A percentile compares a stretch with the other conserved stretches of the same genome.
Evolutionary conservation across 2,888 invertebrate species (phyloP).

Genomic region (Panzeria rudis): DNA sequence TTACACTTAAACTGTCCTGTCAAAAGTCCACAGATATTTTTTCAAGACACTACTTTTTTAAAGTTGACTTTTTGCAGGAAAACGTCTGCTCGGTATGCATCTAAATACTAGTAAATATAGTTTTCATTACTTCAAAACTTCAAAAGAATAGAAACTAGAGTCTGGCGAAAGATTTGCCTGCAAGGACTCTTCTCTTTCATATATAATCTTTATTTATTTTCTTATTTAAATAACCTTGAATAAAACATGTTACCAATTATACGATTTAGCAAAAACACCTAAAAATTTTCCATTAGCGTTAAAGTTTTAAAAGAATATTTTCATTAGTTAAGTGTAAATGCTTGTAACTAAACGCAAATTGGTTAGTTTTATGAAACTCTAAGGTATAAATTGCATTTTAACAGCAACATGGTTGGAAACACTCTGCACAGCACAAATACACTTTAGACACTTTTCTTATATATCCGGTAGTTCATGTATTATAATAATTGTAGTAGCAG

Average conservation of each 20-base stretch:
- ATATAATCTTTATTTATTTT: no score
- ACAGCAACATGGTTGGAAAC: constrained; percentile 20
- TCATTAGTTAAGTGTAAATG: constrained; percentile 51
- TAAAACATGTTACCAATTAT: not conserved
- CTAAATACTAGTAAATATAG: no score
- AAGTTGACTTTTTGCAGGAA: no score
- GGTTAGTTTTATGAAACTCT: constrained; percentile 45
- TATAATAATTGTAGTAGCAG: no score
- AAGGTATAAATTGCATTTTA: constrained; percentile 52
- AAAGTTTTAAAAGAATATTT: constrained; percentile 15
- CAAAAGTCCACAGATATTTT: no score
- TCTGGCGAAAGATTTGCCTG: no score
- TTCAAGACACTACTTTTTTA: no score
- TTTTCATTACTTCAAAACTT: no score
- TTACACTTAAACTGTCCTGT: no score
- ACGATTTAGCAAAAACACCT: not conserved
- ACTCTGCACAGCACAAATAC: not conserved
- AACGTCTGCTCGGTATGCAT: no score
- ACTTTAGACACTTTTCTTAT: not conserved
- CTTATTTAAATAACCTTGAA: not conserved
- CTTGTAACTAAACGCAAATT: constrained; percentile 58
- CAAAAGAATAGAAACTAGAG: no score
- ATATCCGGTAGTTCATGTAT: constrained; percentile 1
- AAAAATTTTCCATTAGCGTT: not conserved
- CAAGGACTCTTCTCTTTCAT: no score